Conservation (phyloP, 1,140 invertebrate species). For the Apis cerana region DNA sequence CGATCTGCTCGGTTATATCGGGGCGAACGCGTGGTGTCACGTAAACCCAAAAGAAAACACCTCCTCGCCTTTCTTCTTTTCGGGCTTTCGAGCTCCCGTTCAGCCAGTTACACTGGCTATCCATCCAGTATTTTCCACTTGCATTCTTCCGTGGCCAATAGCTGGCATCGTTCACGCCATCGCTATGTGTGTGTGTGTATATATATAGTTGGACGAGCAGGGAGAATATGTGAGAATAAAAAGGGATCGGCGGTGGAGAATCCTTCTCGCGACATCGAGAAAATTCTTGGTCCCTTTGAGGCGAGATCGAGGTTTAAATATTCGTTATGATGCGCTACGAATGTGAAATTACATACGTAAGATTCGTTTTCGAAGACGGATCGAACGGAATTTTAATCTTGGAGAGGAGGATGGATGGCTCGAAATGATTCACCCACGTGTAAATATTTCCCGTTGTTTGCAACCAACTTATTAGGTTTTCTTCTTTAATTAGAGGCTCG, state of each 20-base stretch:
- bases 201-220: not conserved
- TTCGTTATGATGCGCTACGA: too few species aligned
- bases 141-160: conserved; percentile 55
- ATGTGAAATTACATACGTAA: too few species aligned
- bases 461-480: not conserved
- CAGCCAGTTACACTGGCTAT: conserved; percentile 50
- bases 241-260: not conserved
- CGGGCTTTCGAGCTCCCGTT: conserved; percentile 55
- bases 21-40: conserved; percentile 71
- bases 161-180: conserved; percentile 18
- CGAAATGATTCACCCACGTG: not conserved
- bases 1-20: conserved; percentile 71
- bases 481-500: conserved; percentile 49
- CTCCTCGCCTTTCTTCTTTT: conserved; percentile 66
- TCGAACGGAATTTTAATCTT: too few species aligned
- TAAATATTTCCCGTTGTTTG: conserved; percentile 31
- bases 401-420: too few species aligned
- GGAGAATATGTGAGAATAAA: conserved; percentile 9
- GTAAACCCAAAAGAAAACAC: conserved; percentile 77
- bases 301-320: too few species aligned
- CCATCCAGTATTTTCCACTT: conserved; percentile 54
- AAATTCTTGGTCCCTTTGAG: conserved; percentile 20
- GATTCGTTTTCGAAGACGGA: too few species aligned
- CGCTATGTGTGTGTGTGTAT: not conserved
- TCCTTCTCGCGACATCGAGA: not conserved